Evolutionary conservation across 2,797 vertebrate genomes (phyloP).

Genomic region (Clarias fuscus): DNA sequence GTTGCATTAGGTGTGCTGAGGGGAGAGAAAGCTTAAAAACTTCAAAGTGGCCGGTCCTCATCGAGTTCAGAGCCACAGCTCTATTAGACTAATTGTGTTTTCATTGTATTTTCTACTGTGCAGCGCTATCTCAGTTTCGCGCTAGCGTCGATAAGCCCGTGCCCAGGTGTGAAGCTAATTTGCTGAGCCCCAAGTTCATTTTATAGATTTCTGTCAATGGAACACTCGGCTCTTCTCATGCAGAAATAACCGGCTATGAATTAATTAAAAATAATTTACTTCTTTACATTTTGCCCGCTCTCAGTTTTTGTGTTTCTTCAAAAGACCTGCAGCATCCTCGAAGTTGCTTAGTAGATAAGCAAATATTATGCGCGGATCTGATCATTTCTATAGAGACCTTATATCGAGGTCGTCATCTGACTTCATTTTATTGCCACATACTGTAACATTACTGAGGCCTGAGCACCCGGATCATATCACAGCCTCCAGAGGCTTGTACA

Average conservation of each 20-base stretch:
- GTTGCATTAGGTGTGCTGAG: not conserved
- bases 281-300: not conserved
- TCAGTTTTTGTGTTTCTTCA: slow-evolving; percentile 29
- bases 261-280: slow-evolving; percentile 52
- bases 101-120: slow-evolving; percentile 45
- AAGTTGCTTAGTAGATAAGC: no score
- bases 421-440: no score
- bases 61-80: not conserved
- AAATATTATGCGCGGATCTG: not conserved
- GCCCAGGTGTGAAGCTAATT: slow-evolving; percentile 55
- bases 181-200: slow-evolving; percentile 56
- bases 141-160: slow-evolving; percentile 54
- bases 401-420: no score
- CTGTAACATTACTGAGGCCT: no score
- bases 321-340: not conserved
- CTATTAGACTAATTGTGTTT: slow-evolving; percentile 47
- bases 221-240: slow-evolving; percentile 41
- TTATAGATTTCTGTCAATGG: slow-evolving; percentile 48
- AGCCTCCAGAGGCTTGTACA: no score
- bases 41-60: not conserved
- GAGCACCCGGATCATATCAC: no score
- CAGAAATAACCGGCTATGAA: slow-evolving; percentile 40
- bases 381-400: not conserved
- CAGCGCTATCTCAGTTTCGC: slow-evolving; percentile 40
- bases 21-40: not conserved